phyloP scores from a whole-genome alignment of 2,797 vertebrate species.

The Poliocrania exsul region DNA sequence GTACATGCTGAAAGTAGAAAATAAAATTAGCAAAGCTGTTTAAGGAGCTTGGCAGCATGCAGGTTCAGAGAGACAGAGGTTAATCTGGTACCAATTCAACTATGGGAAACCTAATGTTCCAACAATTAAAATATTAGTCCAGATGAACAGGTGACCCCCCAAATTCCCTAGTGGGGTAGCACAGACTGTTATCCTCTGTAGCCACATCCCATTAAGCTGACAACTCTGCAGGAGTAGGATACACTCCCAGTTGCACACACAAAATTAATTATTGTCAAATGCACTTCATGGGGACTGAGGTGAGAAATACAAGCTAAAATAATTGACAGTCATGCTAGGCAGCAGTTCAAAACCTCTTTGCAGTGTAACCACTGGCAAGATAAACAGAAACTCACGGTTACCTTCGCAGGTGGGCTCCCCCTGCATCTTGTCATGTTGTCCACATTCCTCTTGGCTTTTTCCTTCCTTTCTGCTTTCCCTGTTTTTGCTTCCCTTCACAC shows the following conservation, averaged over 20 bases:
- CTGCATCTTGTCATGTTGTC: background rate
- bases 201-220: conserved; percentile 44
- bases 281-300: conserved; percentile 22
- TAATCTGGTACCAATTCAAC: conserved; percentile 52
- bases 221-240: conserved; percentile 30
- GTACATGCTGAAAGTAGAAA: conserved; percentile 41
- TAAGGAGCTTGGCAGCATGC: conserved; percentile 40
- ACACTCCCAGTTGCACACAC: conserved; percentile 12
- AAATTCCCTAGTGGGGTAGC: background rate
- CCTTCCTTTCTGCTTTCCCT: background rate
- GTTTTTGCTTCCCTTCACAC: conserved; percentile 15
- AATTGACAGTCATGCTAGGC: conserved; percentile 19
- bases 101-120: conserved; percentile 18
- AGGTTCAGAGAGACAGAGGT: conserved; percentile 47
- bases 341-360: conserved; percentile 35
- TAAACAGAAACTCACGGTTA: background rate
- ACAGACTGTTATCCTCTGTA: conserved; percentile 37
- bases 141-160: conserved; percentile 29
- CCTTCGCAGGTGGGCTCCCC: conserved; percentile 27
- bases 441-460: background rate
- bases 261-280: conserved; percentile 61
- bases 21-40: conserved; percentile 51
- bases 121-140: conserved; percentile 57
- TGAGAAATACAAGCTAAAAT: conserved; percentile 38
- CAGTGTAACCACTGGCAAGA: conserved; percentile 1